Evolutionary conservation across 2,888 invertebrate genomes (phyloP).

Genomic region (Eustalomyia histrio): DNA sequence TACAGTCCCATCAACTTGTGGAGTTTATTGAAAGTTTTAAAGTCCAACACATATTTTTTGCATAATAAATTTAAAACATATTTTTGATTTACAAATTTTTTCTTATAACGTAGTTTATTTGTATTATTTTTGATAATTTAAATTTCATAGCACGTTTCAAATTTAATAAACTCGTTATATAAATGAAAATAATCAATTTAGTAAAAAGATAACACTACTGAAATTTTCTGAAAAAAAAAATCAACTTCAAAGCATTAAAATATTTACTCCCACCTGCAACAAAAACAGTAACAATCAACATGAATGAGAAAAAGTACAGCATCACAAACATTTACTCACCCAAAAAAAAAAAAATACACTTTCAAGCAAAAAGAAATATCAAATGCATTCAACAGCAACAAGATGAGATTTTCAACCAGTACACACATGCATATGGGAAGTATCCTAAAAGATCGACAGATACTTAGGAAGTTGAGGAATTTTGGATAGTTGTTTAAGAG

Average conservation of each 20-base stretch:
- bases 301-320: not conserved
- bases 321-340: not conserved
- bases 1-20: no score
- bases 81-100: no score
- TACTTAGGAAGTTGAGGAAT: not conserved
- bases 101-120: no score
- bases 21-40: no score
- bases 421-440: conserved; percentile 18
- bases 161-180: conserved; percentile 38
- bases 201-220: conserved; percentile 7
- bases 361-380: conserved; percentile 26
- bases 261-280: conserved; percentile 44
- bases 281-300: conserved; percentile 1
- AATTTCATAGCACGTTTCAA: conserved; percentile 38
- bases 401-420: conserved; percentile 23
- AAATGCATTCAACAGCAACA: conserved; percentile 28
- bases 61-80: no score
- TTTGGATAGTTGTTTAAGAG: no score
- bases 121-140: no score
- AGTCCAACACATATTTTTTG: no score
- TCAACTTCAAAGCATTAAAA: conserved; percentile 25
- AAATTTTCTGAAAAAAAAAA: conserved; percentile 37
- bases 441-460: not conserved
- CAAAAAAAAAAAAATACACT: not conserved
- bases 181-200: conserved; percentile 27